These are phyloP conservation scores for Neoscelio sp. DNA, from an alignment of 2,888 invertebrate genomes.

Conservation along the genomic window DNA sequence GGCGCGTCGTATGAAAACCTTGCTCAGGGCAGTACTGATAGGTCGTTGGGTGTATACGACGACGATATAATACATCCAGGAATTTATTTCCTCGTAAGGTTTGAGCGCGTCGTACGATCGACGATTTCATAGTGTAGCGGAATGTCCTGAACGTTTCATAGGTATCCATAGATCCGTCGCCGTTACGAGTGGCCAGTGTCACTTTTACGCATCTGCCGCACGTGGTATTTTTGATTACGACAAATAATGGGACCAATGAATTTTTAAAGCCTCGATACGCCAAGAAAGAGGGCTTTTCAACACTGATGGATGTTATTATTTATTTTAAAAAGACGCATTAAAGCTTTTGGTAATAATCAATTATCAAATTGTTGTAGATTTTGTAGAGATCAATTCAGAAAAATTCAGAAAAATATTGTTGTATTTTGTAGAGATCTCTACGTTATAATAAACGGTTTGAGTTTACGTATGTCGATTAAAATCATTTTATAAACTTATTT, in stretches of 20 bases:
- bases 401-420: no score
- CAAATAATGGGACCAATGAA: background rate
- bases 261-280: no score
- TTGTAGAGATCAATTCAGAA: no score
- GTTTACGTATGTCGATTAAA: no score
- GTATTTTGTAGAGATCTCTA: no score
- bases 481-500: no score
- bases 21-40: constrained; percentile 49
- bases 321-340: no score
- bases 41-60: constrained; percentile 46
- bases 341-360: no score
- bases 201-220: constrained; percentile 28
- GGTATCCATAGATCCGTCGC: constrained; percentile 29
- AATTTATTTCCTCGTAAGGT: constrained; percentile 65
- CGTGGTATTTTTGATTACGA: constrained; percentile 29
- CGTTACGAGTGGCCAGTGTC: constrained; percentile 17
- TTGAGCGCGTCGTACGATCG: constrained; percentile 44
- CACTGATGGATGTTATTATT: no score
- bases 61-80: constrained; percentile 52
- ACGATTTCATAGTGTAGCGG: constrained; percentile 42
- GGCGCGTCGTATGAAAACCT: constrained; percentile 44
- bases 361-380: no score
- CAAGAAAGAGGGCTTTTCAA: no score
- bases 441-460: no score
- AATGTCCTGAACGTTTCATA: constrained; percentile 48